Percentiles rank a stretch among this genome's conserved stretches.
phyloP scores from a whole-genome alignment of 1,140 invertebrate species.

The Zeugodacus cucurbitae region DNA sequence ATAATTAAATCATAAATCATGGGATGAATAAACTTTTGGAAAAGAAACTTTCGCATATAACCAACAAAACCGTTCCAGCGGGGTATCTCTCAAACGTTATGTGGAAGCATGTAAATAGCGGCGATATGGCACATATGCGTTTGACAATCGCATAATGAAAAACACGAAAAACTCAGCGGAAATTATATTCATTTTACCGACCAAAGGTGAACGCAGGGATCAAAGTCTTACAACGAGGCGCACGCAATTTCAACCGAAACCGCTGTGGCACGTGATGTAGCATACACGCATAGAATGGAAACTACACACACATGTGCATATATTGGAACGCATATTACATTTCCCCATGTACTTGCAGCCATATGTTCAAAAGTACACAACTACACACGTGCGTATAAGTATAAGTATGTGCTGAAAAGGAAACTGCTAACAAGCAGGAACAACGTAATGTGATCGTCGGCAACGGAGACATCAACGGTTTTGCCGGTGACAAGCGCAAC shows the following conservation, averaged over 20 bases:
- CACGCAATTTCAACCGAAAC: background rate
- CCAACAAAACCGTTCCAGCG: too few species aligned
- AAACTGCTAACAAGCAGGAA: background rate
- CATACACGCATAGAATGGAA: background rate
- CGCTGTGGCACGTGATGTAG: background rate
- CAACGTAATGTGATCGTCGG: background rate
- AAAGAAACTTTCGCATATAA: too few species aligned
- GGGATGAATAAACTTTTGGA: too few species aligned
- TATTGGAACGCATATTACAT: background rate
- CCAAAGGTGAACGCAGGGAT: background rate
- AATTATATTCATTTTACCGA: constrained; percentile 6
- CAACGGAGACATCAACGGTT: background rate
- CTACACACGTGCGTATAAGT: background rate
- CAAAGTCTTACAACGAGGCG: background rate
- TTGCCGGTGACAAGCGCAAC: background rate
- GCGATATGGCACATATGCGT: background rate
- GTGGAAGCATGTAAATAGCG: background rate
- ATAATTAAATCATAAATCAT: too few species aligned
- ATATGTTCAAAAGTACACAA: background rate
- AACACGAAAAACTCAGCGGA: background rate
- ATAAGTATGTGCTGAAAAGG: background rate
- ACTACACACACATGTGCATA: background rate
- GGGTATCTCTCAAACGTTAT: background rate
- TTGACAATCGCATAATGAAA: background rate
- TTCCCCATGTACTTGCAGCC: background rate